phyloP scores from a whole-genome alignment of 2,797 vertebrate species.

The Denticeps clupeoides region DNA sequence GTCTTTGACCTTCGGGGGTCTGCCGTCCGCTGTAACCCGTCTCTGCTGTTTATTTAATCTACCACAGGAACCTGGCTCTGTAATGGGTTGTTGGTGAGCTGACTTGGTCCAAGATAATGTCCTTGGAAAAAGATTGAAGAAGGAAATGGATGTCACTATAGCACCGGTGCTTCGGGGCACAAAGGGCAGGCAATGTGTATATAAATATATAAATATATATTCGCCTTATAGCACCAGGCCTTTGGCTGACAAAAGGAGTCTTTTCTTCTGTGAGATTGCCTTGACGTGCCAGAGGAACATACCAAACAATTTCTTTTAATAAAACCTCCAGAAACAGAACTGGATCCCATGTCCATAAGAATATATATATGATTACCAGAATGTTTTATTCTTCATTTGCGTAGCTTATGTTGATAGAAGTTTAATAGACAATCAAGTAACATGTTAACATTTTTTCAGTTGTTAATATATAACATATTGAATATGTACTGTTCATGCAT shows the following conservation, averaged over 20 bases:
- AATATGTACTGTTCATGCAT: no score
- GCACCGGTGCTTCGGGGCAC: slow-evolving; percentile 15
- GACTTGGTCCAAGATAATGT: slow-evolving; percentile 18
- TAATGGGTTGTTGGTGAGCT: slow-evolving; percentile 16
- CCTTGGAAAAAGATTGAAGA: slow-evolving; percentile 17
- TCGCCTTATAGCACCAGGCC: slow-evolving; percentile 12
- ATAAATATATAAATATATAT: slow-evolving; percentile 14
- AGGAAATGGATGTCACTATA: slow-evolving; percentile 23
- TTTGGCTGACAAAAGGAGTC: slow-evolving; percentile 9
- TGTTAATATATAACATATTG: no score
- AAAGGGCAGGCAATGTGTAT: no score
- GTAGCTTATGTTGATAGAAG: neutral
- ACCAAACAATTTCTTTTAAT: slow-evolving; percentile 18
- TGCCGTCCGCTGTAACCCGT: slow-evolving; percentile 11
- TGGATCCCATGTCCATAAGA: slow-evolving; percentile 2
- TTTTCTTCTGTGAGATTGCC: slow-evolving; percentile 17
- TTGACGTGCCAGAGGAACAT: slow-evolving; percentile 11
- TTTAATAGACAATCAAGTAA: neutral
- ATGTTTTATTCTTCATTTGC: neutral
- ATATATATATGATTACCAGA: neutral
- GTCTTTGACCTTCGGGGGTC: slow-evolving; percentile 11
- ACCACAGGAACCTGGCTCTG: slow-evolving; percentile 6
- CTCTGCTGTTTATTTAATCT: slow-evolving; percentile 25
- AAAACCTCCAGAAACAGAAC: slow-evolving; percentile 2
- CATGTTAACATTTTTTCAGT: no score